Evolutionary conservation across 2,888 invertebrate genomes (phyloP).

Genomic region (Oscheius sp.): DNA sequence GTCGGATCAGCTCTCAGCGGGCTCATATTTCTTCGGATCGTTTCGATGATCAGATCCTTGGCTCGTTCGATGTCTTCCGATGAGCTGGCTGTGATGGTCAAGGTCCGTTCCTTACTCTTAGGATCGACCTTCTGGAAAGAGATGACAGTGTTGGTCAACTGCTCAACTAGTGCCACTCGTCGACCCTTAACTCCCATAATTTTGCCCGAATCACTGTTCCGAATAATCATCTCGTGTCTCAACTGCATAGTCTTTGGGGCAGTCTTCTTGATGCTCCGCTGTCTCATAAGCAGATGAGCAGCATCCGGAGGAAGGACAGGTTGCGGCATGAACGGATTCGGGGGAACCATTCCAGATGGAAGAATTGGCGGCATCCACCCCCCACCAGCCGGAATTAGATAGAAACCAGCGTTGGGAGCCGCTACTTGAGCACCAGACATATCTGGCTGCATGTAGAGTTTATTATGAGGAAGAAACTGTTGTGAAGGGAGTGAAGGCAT

Average conservation of each 20-base stretch:
- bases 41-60: constrained; percentile 92
- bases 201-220: constrained; percentile 95
- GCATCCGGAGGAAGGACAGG: constrained; percentile 49
- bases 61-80: constrained; percentile 93
- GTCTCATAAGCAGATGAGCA: constrained; percentile 49
- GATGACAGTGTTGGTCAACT: constrained; percentile 96
- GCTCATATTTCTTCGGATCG: constrained; percentile 92
- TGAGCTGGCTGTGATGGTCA: constrained; percentile 92
- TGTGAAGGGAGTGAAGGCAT: constrained; percentile 11
- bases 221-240: constrained; percentile 92
- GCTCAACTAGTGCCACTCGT: constrained; percentile 97
- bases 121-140: constrained; percentile 96
- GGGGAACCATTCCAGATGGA: constrained; percentile 46
- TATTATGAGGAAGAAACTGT: constrained; percentile 38
- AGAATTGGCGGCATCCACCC: constrained; percentile 55
- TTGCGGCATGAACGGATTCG: constrained; percentile 53
- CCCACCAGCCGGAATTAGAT: constrained; percentile 62
- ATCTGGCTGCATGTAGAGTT: constrained; percentile 26
- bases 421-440: constrained; percentile 24
- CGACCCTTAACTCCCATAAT: constrained; percentile 84
- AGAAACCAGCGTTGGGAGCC: constrained; percentile 49
- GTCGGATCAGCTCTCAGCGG: constrained; percentile 46
- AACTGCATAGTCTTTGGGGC: constrained; percentile 79
- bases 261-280: constrained; percentile 49
- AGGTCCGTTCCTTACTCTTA: constrained; percentile 91